Percentiles rank a stretch among this genome's conserved stretches.
phyloP scores from a whole-genome alignment of 2,888 invertebrate species.

The Bimastos eiseni region DNA sequence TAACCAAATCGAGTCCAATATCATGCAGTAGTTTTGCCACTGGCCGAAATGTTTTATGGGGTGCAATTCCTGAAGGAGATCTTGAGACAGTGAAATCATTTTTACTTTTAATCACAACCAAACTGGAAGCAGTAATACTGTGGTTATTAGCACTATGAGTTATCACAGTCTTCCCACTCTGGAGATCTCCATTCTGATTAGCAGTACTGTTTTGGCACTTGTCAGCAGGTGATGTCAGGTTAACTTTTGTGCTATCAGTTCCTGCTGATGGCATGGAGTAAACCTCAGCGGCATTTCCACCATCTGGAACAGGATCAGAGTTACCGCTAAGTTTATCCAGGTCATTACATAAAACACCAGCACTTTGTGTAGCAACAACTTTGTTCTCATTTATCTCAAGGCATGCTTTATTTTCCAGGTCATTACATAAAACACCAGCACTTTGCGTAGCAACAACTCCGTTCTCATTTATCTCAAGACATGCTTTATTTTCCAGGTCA shows the following conservation, averaged over 20 bases:
- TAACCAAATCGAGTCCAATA: constrained; percentile 13
- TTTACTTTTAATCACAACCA: not conserved
- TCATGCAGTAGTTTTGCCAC: not conserved
- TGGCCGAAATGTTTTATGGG: not conserved
- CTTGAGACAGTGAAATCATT: constrained; percentile 4
- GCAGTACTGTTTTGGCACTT: not conserved
- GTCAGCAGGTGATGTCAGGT: not conserved
- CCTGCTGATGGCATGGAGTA: not conserved
- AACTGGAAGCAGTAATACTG: not conserved
- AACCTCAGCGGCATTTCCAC: not conserved
- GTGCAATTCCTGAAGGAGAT: not conserved
- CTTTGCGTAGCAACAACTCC: too few relatives aligned
- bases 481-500: too few relatives aligned
- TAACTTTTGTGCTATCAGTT: not conserved
- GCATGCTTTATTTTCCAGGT: too few relatives aligned
- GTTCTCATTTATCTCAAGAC: too few relatives aligned
- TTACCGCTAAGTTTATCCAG: not conserved
- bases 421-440: too few relatives aligned
- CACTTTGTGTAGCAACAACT: too few relatives aligned
- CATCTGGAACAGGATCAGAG: not conserved
- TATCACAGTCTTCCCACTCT: not conserved
- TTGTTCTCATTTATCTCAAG: too few relatives aligned
- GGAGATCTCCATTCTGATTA: not conserved
- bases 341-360: not conserved
- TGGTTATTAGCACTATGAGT: not conserved